These are phyloP conservation scores for Trematomus loennbergii DNA, from an alignment of 2,113 vertebrate species.

Conservation along the genomic window DNA sequence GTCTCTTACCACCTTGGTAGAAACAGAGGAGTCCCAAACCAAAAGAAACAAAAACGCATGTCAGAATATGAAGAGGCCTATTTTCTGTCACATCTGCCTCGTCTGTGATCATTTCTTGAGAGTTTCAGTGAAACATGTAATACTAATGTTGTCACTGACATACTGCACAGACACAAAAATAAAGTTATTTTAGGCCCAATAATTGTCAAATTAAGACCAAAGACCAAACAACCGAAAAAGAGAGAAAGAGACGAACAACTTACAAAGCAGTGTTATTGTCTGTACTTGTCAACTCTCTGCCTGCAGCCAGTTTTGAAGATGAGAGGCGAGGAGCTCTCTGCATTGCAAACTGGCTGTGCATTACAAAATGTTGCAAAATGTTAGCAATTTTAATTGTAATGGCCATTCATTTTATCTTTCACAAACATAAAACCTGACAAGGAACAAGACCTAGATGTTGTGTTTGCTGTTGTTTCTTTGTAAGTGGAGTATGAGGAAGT, in stretches of 20 bases:
- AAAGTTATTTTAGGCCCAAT: slow-evolving; percentile 71
- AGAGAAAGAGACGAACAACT: slow-evolving; percentile 6
- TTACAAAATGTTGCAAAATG: slow-evolving; percentile 58
- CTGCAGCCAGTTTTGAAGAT: slow-evolving; percentile 66
- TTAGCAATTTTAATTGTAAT: slow-evolving; percentile 55
- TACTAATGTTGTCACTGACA: slow-evolving; percentile 68
- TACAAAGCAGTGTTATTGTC: slow-evolving; percentile 60
- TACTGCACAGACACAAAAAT: slow-evolving; percentile 43
- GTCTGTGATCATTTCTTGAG: slow-evolving; percentile 67
- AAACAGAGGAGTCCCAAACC: slow-evolving; percentile 30
- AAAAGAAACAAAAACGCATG: slow-evolving; percentile 49
- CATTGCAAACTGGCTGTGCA: slow-evolving; percentile 53
- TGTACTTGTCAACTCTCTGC: slow-evolving; percentile 63
- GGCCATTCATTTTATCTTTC: slow-evolving; percentile 36
- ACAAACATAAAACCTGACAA: slow-evolving; percentile 49
- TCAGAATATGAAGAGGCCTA: slow-evolving; percentile 49
- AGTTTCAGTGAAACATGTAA: slow-evolving; percentile 67
- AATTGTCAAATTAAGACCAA: slow-evolving; percentile 77
- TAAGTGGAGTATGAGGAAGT: slow-evolving; percentile 22
- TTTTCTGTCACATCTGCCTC: slow-evolving; percentile 58
- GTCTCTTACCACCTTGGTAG: slow-evolving; percentile 33
- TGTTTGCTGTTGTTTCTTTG: slow-evolving; percentile 16
- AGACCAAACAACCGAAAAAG: slow-evolving; percentile 58
- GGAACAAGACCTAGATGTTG: slow-evolving; percentile 14
- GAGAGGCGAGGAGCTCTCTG: slow-evolving; percentile 46